phyloP scores from a whole-genome alignment of 2,797 vertebrate genomes.

The Bradypus variegatus region DNA sequence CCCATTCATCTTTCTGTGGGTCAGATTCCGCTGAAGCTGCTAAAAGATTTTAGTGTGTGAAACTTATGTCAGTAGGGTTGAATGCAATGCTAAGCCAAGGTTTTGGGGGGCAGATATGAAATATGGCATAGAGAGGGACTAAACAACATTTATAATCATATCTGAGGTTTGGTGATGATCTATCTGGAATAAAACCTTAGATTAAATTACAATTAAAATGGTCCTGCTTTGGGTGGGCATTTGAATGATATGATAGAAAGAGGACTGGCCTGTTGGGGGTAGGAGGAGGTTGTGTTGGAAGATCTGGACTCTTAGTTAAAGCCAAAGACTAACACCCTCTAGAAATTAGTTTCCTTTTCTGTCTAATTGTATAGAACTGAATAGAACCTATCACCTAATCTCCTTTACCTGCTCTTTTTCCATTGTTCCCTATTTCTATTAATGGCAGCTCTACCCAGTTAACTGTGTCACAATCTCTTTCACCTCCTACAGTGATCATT shows the following conservation, averaged over 20 bases:
- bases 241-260: background rate
- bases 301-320: background rate
- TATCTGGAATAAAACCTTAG: background rate
- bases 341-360: conserved; percentile 11
- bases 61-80: conserved; percentile 14
- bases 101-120: background rate
- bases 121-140: background rate
- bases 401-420: background rate
- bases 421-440: background rate
- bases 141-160: conserved; percentile 10
- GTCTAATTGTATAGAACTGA: background rate
- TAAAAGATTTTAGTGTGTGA: conserved; percentile 46
- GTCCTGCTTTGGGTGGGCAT: background rate
- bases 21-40: conserved; percentile 44
- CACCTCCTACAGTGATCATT: background rate
- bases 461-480: background rate
- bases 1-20: conserved; percentile 50
- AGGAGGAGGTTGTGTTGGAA: background rate
- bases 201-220: background rate
- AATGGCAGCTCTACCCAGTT: background rate
- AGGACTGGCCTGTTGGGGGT: no score
- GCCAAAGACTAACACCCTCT: background rate
- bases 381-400: background rate
- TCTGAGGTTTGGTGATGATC: background rate
- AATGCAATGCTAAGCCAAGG: background rate